Evolutionary conservation across 2,888 invertebrate genomes (phyloP).

Genomic region (Camponotus fellah): DNA sequence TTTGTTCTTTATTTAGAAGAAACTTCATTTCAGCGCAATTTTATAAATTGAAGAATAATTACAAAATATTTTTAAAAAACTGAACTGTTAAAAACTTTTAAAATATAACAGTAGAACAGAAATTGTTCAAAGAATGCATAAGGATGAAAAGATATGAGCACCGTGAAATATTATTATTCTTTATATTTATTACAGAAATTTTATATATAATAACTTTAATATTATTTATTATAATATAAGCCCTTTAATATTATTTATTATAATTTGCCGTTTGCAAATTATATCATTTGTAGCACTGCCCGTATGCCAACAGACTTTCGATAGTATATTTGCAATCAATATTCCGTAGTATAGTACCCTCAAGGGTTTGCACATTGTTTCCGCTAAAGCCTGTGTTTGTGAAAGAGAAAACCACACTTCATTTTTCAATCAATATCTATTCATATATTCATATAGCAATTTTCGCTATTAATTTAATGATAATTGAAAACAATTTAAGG

Average conservation of each 20-base stretch:
- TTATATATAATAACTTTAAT: conserved; percentile 26
- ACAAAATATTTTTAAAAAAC: neutral
- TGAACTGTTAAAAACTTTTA: neutral
- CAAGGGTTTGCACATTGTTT: conserved; percentile 46
- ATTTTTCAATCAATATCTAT: conserved; percentile 24
- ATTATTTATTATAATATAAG: conserved; percentile 18
- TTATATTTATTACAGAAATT: neutral
- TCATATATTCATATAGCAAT: neutral
- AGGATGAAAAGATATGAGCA: neutral
- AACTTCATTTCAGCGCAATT: neutral
- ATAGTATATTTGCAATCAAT: conserved; percentile 16
- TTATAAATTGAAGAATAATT: neutral
- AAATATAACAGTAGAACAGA: neutral
- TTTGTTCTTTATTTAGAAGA: neutral
- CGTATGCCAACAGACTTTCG: conserved; percentile 9
- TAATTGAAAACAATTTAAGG: conserved; percentile 15
- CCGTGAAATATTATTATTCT: neutral
- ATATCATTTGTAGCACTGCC: conserved; percentile 21
- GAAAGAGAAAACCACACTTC: neutral
- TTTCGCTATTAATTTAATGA: conserved; percentile 1
- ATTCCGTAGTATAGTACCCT: conserved; percentile 28
- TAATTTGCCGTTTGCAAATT: conserved; percentile 38
- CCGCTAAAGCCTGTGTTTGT: conserved; percentile 15
- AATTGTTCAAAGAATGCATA: neutral
- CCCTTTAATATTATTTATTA: neutral